Conservation (phyloP, 2,113 vertebrate species). For the Mellivora capensis region DNA sequence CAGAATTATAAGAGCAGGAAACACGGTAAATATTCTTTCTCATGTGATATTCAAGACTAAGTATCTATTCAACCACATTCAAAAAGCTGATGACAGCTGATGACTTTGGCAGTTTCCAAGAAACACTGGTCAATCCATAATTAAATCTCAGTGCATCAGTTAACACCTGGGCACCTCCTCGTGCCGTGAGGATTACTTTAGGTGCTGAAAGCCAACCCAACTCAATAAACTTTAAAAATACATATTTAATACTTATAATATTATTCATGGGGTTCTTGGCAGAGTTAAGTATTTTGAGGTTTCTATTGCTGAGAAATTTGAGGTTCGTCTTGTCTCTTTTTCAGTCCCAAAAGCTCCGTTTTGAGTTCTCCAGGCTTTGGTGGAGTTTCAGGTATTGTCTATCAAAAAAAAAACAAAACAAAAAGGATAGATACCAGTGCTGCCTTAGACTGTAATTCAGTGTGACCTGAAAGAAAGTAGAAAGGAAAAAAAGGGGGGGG, state of each 20-base stretch:
- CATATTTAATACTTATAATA: neutral
- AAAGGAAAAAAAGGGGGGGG: neutral
- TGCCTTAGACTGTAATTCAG: neutral
- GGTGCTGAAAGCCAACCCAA: neutral
- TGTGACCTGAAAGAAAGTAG: neutral
- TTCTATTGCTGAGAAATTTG: slow-evolving; percentile 66
- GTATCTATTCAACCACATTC: neutral
- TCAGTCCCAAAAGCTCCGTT: slow-evolving; percentile 91
- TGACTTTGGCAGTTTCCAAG: neutral
- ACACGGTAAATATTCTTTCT: neutral
- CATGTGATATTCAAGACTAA: neutral
- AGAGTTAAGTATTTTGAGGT: neutral
- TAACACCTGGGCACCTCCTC: neutral
- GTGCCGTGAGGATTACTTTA: neutral
- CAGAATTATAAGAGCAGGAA: neutral
- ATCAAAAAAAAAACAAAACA: slow-evolving; percentile 35
- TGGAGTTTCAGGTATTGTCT: slow-evolving; percentile 93
- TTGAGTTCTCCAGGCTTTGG: slow-evolving; percentile 92
- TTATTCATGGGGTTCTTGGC: slow-evolving; percentile 22
- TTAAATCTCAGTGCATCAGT: neutral
- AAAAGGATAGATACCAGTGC: neutral
- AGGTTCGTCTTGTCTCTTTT: slow-evolving; percentile 64
- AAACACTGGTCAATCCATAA: neutral
- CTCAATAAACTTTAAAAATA: neutral
- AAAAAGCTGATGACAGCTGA: neutral